Evolutionary conservation across 1,140 invertebrate species (phyloP), one percentile per base, ranked within the genome.

Genomic region (Mactra quadrangularis): DNA sequence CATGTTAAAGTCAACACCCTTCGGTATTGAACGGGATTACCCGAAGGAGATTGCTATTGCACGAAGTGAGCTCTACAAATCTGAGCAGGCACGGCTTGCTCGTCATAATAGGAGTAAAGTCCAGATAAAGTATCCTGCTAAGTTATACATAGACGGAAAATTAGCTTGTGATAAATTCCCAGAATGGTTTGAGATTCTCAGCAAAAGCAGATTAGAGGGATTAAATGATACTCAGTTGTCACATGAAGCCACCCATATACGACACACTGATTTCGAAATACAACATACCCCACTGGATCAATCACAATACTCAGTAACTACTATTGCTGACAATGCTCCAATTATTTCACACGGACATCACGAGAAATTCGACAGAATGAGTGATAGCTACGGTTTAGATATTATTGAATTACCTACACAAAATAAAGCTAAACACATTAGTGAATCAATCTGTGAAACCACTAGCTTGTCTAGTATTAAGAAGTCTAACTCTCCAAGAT

Each of bases 91-190:
- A 9, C 9, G 25, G 19, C 3, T 11, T 1, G 74, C 57, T 31
- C 19, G 74, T 2, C 19, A 9, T 7, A 77, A 45, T 15, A 47
- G 27, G 31, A n/a, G 29, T n/a, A 64, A 77, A 22, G 41, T 77
- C 3, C 57, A 77, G 22, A 77, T 77, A 31, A 45, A 17, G 19
- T 77, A n/a, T 41, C 74, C 57, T n/a, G 45, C 74, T 25, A 77
- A 27, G 45, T 27, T 77, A 3, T 64, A 29, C 64, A 77, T 77
- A 29, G 45, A 77, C n/a, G 25, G 60, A 19, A 62, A 77, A 31
- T 31, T 11, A 11, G 45, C 64, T 7, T 15, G 52, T 25, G 74
- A 77, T 25, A n/a, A 19, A 47, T 77, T 77, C 22, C 74, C 74
- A 33, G 59, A 77, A 17, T 77, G 74, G 59, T 77, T 19, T 50